Base-by-base conservation (phyloP, 2,113 vertebrate species). In the Leptobrachium leishanense region DNA sequence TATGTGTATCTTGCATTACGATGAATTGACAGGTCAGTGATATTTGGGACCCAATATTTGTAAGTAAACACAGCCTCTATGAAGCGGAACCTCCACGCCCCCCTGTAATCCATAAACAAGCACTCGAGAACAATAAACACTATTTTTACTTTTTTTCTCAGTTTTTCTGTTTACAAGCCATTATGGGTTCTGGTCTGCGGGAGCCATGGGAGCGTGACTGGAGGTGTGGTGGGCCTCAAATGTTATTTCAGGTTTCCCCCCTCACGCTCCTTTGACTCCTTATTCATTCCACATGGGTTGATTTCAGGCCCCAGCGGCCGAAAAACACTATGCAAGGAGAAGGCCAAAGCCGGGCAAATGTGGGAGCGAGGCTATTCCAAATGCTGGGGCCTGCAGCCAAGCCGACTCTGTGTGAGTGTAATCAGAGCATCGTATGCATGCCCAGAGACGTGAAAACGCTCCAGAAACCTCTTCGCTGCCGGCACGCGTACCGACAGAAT, bases 181-280 rank as follows among this genome's bases (percentile, higher is more conserved):
- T 66, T 43, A 13, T 74, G 53, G 15, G n/a, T 44, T 54, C 67
- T 31, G 65, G 70, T 46, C 43, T 62, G 78, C 55, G 43, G 78
- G 78, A 74, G 78, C 67, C 71, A 74, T 71, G 68, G 78, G 53
- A 80, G 78, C 71, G 78, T 80, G 78, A 80, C 71, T 64, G 75
- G 59, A 62, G 78, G 63, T 76, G 74, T 66, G 46, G 70, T 59
- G 64, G 78, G 54, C 70, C 78, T 70, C 70, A 20, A 80, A 41
- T 43, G 64, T 59, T 80, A 62, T 80, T 71, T 74, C 8, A 50
- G 8, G 71, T 64, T 68, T 80, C 40, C 46, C 46, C 46, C 65
- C 64, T 68, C 78, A 74, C 78, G 54, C 78, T 74, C 53, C 78
- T 80, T 71, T 68, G 53, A 59, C 42, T 73, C 77, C 63, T 80